Evolutionary conservation across 2,797 vertebrate genomes (phyloP).

Genomic region (Parambassis ranga): DNA sequence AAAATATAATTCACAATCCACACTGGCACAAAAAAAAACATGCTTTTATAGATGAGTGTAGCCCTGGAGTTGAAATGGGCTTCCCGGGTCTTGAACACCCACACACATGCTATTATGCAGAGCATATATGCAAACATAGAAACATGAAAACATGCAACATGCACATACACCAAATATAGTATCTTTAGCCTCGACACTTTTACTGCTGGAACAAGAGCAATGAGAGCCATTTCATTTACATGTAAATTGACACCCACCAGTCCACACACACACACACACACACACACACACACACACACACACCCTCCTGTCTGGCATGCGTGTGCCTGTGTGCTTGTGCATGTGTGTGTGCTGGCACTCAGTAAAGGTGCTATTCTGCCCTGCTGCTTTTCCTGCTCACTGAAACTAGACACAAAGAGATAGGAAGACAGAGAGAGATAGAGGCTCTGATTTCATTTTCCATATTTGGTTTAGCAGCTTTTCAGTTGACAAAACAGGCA

Average conservation of each 20-base stretch:
- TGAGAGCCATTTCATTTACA: constrained; percentile 67
- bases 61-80: constrained; percentile 1
- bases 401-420: constrained; percentile 51
- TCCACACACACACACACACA: constrained; percentile 7
- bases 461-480: constrained; percentile 30
- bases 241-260: constrained; percentile 72
- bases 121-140: not conserved
- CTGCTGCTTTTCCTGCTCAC: constrained; percentile 44
- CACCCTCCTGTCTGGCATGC: constrained; percentile 11
- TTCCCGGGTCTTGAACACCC: not conserved
- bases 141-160: constrained; percentile 13
- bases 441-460: constrained; percentile 34
- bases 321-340: not conserved
- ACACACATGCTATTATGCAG: not conserved
- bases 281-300: no score
- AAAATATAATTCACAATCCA: constrained; percentile 23
- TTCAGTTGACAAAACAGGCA: constrained; percentile 29
- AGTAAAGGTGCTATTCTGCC: constrained; percentile 39
- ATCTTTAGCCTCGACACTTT: constrained; percentile 44
- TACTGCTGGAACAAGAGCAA: constrained; percentile 51
- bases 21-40: not conserved
- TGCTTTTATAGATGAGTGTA: not conserved
- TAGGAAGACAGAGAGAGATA: constrained; percentile 9
- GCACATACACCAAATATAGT: constrained; percentile 15
- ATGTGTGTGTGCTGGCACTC: constrained; percentile 28